Evolutionary conservation across 2,113 vertebrate species (phyloP).

Genomic region (Macquaria australasica): DNA sequence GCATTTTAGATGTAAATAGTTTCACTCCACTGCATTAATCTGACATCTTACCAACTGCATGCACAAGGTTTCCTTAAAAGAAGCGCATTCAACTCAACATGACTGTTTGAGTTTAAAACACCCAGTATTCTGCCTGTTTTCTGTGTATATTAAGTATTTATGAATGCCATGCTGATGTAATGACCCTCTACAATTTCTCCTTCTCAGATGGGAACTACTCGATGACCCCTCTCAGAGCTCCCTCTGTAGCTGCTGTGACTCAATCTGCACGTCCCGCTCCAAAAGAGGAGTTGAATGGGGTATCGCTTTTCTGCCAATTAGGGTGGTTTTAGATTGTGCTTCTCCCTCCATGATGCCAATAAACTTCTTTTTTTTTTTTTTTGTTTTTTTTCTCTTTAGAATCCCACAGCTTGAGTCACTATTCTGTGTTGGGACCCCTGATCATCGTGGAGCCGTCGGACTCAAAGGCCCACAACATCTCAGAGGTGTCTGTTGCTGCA

Average conservation of each 20-base stretch:
- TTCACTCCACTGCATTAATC: neutral
- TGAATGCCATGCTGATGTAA: neutral
- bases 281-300: constrained; percentile 57
- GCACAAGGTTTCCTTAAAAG: neutral
- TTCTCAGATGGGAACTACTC: constrained; percentile 79
- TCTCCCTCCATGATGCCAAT: neutral
- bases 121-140: too few species aligned
- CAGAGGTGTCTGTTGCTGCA: neutral
- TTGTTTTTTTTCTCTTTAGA: constrained; percentile 5
- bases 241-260: constrained; percentile 81
- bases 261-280: constrained; percentile 54
- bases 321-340: too few species aligned
- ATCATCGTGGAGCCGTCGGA: constrained; percentile 54
- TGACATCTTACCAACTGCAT: neutral
- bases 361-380: neutral
- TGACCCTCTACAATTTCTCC: neutral
- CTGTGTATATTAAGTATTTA: neutral
- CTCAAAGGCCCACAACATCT: neutral
- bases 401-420: constrained; percentile 33
- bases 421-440: constrained; percentile 79
- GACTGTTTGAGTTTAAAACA: neutral
- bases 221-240: constrained; percentile 72
- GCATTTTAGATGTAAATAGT: neutral
- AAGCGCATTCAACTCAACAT: too few species aligned
- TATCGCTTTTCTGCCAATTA: neutral